Percentiles rank a stretch among this genome's conserved stretches.
phyloP scores from a whole-genome alignment of 2,888 invertebrate genomes.

The Bombyx huttoni region DNA sequence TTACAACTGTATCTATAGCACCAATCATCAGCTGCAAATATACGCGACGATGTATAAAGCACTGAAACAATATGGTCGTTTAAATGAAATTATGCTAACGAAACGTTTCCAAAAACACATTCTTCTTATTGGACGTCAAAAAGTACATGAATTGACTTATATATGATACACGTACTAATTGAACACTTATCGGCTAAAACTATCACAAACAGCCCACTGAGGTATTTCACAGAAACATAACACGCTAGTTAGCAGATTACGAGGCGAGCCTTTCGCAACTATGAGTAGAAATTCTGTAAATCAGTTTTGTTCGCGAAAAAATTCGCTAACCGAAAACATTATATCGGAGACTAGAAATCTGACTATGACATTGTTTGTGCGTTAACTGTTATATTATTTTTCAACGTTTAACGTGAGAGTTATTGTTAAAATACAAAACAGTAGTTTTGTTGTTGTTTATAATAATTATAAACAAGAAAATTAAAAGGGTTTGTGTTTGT shows the following conservation, averaged over 20 bases:
- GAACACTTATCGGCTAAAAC: conserved; percentile 71
- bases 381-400: conserved; percentile 12
- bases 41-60: conserved; percentile 37
- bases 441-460: no score
- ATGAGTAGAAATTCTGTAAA: conserved; percentile 39
- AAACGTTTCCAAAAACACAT: background rate
- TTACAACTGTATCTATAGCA: conserved; percentile 49
- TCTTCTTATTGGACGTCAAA: conserved; percentile 31
- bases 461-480: no score
- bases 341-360: conserved; percentile 63
- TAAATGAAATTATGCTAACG: background rate
- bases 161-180: conserved; percentile 52
- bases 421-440: no score
- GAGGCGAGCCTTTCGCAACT: conserved; percentile 30
- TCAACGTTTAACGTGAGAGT: background rate
- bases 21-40: conserved; percentile 61
- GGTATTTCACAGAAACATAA: conserved; percentile 60
- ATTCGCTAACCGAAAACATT: conserved; percentile 41
- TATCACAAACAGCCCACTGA: conserved; percentile 69
- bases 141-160: conserved; percentile 60
- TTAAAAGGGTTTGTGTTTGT: no score
- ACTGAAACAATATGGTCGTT: conserved; percentile 15
- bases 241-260: conserved; percentile 18
- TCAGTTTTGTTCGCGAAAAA: conserved; percentile 23
- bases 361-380: conserved; percentile 57